Percentiles rank a stretch among this genome's conserved stretches.
Evolutionary conservation across 2,113 vertebrate genomes (phyloP).

Genomic region (Psophia crepitans): DNA sequence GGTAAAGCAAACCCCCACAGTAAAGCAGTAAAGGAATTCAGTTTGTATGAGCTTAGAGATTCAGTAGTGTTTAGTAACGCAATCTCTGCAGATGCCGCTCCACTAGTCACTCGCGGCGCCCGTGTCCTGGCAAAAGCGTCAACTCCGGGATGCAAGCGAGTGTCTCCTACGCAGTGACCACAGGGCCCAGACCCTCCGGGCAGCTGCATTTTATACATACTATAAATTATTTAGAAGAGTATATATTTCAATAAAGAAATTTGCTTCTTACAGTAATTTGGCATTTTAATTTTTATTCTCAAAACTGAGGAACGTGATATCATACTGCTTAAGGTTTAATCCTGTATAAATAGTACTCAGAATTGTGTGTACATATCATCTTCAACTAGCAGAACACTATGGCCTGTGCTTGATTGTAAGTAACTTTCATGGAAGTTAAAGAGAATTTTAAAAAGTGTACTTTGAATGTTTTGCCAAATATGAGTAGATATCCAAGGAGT

Average conservation of each 20-base stretch:
- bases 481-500: neutral
- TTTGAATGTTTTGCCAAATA: neutral
- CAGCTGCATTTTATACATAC: neutral
- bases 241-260: neutral
- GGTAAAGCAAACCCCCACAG: neutral
- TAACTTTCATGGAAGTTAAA: neutral
- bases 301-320: neutral
- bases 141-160: neutral
- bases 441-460: neutral
- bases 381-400: neutral
- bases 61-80: neutral
- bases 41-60: neutral
- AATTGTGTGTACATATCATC: neutral
- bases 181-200: neutral
- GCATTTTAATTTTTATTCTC: constrained; percentile 21
- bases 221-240: neutral
- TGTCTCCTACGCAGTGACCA: neutral
- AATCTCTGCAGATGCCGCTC: neutral
- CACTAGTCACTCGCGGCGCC: neutral
- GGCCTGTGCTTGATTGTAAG: neutral
- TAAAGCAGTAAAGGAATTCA: neutral
- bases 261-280: constrained; percentile 18
- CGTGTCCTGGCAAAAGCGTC: neutral
- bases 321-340: neutral
- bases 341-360: neutral